A percentile compares a stretch with the other conserved stretches of the same genome.
These are phyloP conservation scores for Spodoptera exigua DNA, from an alignment of 2,888 invertebrate species.

Conservation along the genomic window DNA sequence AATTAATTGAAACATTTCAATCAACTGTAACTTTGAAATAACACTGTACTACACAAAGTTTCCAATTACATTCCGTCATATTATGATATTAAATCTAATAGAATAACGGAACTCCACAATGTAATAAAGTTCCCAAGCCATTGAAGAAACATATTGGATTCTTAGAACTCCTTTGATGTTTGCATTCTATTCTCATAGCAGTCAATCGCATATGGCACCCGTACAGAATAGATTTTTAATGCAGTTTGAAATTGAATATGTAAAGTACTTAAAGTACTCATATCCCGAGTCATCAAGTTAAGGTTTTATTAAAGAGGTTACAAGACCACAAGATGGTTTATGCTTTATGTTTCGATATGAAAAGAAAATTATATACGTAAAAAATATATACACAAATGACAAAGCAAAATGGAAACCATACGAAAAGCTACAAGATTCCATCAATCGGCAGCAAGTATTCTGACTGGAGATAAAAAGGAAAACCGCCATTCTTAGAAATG, in stretches of 20 bases:
- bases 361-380: background rate
- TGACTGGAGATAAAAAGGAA: conserved; percentile 60
- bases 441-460: conserved; percentile 59
- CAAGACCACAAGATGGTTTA: too few relatives aligned
- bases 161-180: conserved; percentile 44
- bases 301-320: too few relatives aligned
- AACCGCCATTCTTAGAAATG: conserved; percentile 61
- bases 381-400: conserved; percentile 27
- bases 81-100: conserved; percentile 3
- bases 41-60: background rate
- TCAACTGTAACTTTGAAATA: background rate
- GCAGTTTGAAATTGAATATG: conserved; percentile 28
- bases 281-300: conserved; percentile 3
- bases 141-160: conserved; percentile 55
- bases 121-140: conserved; percentile 33
- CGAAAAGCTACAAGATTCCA: conserved; percentile 58
- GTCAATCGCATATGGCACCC: conserved; percentile 45
- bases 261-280: conserved; percentile 7
- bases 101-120: conserved; percentile 15
- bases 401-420: conserved; percentile 46
- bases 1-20: background rate
- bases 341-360: background rate
- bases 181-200: conserved; percentile 54
- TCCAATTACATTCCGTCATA: conserved; percentile 1
- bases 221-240: conserved; percentile 39